Conservation (phyloP, 2,113 vertebrate genomes). For the Nyctereutes procyonoides region DNA sequence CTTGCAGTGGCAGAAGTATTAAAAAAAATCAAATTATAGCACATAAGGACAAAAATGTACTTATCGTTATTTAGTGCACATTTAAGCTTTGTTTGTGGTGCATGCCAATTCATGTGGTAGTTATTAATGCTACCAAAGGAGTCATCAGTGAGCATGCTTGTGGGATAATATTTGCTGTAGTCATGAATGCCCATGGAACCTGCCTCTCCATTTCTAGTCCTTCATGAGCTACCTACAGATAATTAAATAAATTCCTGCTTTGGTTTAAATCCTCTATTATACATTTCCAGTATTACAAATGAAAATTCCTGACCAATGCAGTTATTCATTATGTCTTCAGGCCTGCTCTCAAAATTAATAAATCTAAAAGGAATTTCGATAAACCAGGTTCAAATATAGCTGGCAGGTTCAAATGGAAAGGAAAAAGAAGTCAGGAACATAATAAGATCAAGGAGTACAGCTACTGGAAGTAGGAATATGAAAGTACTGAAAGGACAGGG, state of each 20-base stretch:
- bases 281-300: background rate
- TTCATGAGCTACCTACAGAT: background rate
- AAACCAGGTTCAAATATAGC: background rate
- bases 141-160: background rate
- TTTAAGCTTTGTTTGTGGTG: background rate
- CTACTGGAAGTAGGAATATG: background rate
- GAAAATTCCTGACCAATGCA: background rate
- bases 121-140: background rate
- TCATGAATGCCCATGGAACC: background rate
- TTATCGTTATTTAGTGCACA: background rate
- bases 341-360: background rate
- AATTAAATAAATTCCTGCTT: background rate
- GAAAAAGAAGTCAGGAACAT: background rate
- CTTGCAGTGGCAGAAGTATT: background rate
- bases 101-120: background rate
- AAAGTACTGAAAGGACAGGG: background rate
- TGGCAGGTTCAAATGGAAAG: background rate
- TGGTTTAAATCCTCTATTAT: background rate
- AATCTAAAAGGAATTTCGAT: background rate
- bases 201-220: background rate
- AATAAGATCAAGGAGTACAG: background rate
- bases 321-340: background rate
- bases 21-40: background rate
- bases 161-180: background rate
- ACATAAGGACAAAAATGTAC: background rate